A percentile compares a stretch with the other conserved stretches of the same genome.
Evolutionary conservation across 2,888 invertebrate species (phyloP).

Genomic region (Exephanes ischioxanthus): DNA sequence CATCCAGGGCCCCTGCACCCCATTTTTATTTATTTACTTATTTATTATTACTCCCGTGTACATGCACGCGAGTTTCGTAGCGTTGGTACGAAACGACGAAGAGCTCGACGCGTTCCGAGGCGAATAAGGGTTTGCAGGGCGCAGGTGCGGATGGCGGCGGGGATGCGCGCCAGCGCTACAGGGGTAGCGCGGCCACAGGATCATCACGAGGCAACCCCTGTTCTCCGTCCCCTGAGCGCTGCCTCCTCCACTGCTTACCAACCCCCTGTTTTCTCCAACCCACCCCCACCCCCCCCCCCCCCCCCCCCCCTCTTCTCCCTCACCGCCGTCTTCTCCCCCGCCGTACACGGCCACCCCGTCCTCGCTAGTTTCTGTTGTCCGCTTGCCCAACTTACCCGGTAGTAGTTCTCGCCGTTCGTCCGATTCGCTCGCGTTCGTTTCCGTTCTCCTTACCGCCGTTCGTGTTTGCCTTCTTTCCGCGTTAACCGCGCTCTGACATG

Average conservation of each 20-base stretch:
- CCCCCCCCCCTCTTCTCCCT: constrained; percentile 12
- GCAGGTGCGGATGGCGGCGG: constrained; percentile 61
- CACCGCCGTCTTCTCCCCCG: constrained; percentile 23
- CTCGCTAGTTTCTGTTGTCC: constrained; percentile 59
- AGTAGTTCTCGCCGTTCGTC: constrained; percentile 61
- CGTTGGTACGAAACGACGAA: not conserved
- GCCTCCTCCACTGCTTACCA: constrained; percentile 46
- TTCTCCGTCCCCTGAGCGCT: constrained; percentile 43
- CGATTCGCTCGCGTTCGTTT: constrained; percentile 49
- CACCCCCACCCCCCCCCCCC: not conserved
- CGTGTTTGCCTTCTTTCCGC: not conserved
- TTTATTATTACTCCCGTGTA: not conserved
- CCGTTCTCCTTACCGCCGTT: constrained; percentile 17
- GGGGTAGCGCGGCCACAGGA: constrained; percentile 54
- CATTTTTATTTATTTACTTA: not conserved
- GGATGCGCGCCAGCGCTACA: constrained; percentile 57
- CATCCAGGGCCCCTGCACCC: not conserved
- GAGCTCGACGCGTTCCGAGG: constrained; percentile 25
- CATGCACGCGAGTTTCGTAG: not conserved
- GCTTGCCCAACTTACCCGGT: constrained; percentile 59
- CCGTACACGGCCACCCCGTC: constrained; percentile 24
- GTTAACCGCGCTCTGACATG: constrained; percentile 38
- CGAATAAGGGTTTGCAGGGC: constrained; percentile 40
- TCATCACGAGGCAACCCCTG: constrained; percentile 59
- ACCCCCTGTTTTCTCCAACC: constrained; percentile 39